A percentile compares a stretch with the other conserved stretches of the same genome.
phyloP scores from a whole-genome alignment of 1,140 invertebrate genomes.

The Orius insidiosus region DNA sequence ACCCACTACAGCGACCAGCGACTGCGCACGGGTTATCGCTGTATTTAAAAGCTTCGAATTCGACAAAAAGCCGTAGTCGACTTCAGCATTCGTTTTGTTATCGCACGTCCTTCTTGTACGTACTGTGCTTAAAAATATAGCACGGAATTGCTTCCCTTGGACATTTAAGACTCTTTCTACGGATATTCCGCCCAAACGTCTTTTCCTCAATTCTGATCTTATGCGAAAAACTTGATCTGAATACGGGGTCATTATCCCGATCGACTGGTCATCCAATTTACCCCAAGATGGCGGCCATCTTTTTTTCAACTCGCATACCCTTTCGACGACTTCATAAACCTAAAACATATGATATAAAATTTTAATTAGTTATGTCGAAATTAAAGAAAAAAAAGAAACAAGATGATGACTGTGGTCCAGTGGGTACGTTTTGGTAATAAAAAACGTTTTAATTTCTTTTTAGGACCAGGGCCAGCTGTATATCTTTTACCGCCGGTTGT shows the following conservation, averaged over 20 bases:
- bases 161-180: constrained; percentile 77
- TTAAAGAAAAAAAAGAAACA: not conserved
- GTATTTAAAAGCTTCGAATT: constrained; percentile 74
- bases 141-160: constrained; percentile 78
- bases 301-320: constrained; percentile 45
- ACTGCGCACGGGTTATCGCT: constrained; percentile 71
- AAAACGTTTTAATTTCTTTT: not conserved
- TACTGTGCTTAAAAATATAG: constrained; percentile 70
- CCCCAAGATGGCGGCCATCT: constrained; percentile 63
- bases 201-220: constrained; percentile 56
- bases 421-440: not conserved
- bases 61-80: constrained; percentile 72
- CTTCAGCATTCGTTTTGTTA: constrained; percentile 34
- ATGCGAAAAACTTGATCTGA: constrained; percentile 69
- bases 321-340: constrained; percentile 56
- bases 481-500: constrained; percentile 37
- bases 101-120: constrained; percentile 55
- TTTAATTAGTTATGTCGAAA: not conserved
- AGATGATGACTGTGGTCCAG: not conserved
- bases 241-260: constrained; percentile 74
- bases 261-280: constrained; percentile 49
- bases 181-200: constrained; percentile 53
- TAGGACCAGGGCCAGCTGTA: constrained; percentile 42
- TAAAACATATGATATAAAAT: constrained; percentile 16
- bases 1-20: constrained; percentile 71